A percentile compares a stretch with the other conserved stretches of the same genome.
Evolutionary conservation across 2,888 invertebrate genomes (phyloP).

Genomic region (Himalopsyche anomala): DNA sequence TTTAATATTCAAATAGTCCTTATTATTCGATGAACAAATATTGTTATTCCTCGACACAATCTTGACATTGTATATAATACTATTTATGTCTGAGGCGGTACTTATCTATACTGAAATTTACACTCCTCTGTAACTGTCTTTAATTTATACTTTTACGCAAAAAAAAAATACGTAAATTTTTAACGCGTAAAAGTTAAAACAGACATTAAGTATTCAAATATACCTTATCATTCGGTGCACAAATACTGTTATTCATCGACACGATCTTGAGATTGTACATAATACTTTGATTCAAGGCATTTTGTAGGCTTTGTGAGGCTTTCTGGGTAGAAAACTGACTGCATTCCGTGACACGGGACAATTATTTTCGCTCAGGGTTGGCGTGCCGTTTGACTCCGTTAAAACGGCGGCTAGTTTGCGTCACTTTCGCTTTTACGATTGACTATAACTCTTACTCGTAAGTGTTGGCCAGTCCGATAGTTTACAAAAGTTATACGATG

Average conservation of each 20-base stretch:
- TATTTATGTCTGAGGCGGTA: too few species aligned
- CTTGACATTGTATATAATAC: too few species aligned
- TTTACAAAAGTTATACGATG: background rate
- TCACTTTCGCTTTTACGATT: slow-evolving; percentile 21
- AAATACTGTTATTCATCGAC: background rate
- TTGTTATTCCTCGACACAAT: too few species aligned
- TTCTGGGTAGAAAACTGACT: background rate
- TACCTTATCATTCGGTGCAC: background rate
- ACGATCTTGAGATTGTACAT: slow-evolving; percentile 21
- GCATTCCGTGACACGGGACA: slow-evolving; percentile 27
- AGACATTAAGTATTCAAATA: background rate
- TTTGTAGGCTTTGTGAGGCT: background rate
- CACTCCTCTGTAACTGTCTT: too few species aligned
- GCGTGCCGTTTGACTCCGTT: background rate
- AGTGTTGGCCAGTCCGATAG: background rate
- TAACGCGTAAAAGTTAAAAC: background rate
- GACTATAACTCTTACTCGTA: background rate
- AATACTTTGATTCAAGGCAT: background rate
- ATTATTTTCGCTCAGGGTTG: background rate
- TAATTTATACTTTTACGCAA: too few species aligned
- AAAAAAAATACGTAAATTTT: too few species aligned
- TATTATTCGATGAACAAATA: too few species aligned
- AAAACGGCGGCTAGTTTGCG: background rate
- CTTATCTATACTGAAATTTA: too few species aligned
- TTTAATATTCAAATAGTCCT: too few species aligned